These are phyloP conservation scores for Shargacucullia verbasci DNA, from an alignment of 2,888 invertebrate species.

Conservation along the genomic window DNA sequence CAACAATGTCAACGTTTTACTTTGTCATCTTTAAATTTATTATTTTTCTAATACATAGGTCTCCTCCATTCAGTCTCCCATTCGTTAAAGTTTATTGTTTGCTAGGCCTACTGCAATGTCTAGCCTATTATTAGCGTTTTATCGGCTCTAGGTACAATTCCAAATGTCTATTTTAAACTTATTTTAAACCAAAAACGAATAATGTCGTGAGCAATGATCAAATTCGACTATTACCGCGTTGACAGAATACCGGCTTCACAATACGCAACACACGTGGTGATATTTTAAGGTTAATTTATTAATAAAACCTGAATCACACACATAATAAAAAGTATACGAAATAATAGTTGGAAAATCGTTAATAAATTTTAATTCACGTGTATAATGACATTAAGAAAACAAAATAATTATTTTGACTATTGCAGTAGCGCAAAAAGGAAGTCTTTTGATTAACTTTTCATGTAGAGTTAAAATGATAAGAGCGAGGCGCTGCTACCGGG, in stretches of 20 bases:
- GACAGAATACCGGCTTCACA: too few species aligned
- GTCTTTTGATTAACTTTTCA: background rate
- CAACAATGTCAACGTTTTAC: too few species aligned
- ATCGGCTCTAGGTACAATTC: too few species aligned
- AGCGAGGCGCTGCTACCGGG: constrained; percentile 13
- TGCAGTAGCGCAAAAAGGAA: constrained; percentile 8
- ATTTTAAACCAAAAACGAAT: constrained; percentile 2
- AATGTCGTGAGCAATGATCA: too few species aligned
- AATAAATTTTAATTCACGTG: constrained; percentile 25
- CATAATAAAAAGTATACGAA: background rate
- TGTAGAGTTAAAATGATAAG: constrained; percentile 7
- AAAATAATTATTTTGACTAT: background rate
- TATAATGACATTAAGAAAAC: background rate
- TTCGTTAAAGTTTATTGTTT: too few species aligned
- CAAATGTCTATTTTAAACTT: too few species aligned
- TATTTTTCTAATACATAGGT: too few species aligned
- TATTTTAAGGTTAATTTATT: constrained; percentile 39
- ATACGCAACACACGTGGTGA: constrained; percentile 35
- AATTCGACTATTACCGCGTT: too few species aligned
- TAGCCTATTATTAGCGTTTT: too few species aligned
- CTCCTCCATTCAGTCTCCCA: too few species aligned
- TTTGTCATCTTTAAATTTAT: too few species aligned
- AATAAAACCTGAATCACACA: background rate
- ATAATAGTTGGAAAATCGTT: background rate
- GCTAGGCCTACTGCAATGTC: too few species aligned